Conservation (phyloP, 1,140 invertebrate species). For the Dolichoris vasculosae region DNA sequence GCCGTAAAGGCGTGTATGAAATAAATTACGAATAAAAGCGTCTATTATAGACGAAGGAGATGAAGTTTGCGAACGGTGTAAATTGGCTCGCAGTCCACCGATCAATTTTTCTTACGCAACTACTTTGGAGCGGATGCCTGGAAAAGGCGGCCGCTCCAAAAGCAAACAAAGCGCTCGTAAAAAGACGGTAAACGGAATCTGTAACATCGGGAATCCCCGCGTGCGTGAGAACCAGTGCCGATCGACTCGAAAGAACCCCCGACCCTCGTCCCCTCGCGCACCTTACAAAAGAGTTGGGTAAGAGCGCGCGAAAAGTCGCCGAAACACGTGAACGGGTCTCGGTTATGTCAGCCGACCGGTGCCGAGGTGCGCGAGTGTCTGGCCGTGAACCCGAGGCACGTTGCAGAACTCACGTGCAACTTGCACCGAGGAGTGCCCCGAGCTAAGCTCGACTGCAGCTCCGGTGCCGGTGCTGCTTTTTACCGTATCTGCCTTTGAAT, state of each 20-base stretch:
- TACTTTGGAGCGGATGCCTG: no score
- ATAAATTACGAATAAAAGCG: neutral
- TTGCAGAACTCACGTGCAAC: conserved; percentile 18
- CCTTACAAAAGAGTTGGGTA: neutral
- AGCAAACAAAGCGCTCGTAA: no score
- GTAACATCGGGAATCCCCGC: neutral
- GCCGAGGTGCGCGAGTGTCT: neutral
- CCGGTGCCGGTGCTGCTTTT: no score
- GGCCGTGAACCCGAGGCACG: conserved; percentile 34
- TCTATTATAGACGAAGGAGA: no score
- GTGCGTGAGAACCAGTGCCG: neutral
- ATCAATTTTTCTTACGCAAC: neutral
- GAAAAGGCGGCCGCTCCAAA: no score
- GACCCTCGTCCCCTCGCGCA: neutral
- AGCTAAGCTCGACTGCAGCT: no score
- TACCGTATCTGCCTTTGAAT: no score
- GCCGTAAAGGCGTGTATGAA: neutral
- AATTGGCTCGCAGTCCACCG: no score
- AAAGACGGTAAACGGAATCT: neutral
- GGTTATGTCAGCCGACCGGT: conserved; percentile 28
- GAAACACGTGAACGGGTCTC: neutral
- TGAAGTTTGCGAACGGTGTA: neutral
- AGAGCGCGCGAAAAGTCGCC: neutral
- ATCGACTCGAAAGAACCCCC: no score
- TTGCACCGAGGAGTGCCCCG: neutral